Percentiles rank a stretch among this genome's conserved stretches.
phyloP scores from a whole-genome alignment of 2,797 vertebrate species.

The Prionace glauca region DNA sequence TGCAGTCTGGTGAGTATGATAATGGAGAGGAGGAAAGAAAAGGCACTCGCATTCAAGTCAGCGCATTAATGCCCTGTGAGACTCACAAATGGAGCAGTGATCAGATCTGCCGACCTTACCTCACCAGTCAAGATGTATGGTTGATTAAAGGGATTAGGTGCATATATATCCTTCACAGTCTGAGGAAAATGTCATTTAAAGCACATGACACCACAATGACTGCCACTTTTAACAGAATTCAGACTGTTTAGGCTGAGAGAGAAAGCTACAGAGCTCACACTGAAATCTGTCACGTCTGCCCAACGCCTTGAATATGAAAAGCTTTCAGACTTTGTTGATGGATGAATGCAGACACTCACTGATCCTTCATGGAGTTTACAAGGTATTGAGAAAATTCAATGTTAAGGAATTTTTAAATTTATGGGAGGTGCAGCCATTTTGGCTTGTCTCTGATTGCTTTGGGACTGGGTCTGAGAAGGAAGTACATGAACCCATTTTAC shows the following conservation, averaged over 20 bases:
- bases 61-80: constrained; percentile 49
- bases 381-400: background rate
- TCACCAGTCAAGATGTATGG: background rate
- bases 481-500: background rate
- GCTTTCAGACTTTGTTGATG: background rate
- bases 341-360: background rate
- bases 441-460: background rate
- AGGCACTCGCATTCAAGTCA: constrained; percentile 42
- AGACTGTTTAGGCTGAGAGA: background rate
- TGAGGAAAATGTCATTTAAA: background rate
- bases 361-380: background rate
- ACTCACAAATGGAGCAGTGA: constrained; percentile 41
- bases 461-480: background rate
- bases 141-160: constrained; percentile 14
- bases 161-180: background rate
- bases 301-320: background rate
- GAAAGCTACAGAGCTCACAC: background rate
- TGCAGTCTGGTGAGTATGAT: constrained; percentile 47
- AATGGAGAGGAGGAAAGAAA: constrained; percentile 43
- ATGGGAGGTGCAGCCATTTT: background rate
- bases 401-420: background rate
- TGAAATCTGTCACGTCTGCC: background rate
- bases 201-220: background rate
- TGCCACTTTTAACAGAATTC: background rate
- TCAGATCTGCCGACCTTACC: background rate